phyloP scores from a whole-genome alignment of 2,888 invertebrate species.

The Epiblema foenella region DNA sequence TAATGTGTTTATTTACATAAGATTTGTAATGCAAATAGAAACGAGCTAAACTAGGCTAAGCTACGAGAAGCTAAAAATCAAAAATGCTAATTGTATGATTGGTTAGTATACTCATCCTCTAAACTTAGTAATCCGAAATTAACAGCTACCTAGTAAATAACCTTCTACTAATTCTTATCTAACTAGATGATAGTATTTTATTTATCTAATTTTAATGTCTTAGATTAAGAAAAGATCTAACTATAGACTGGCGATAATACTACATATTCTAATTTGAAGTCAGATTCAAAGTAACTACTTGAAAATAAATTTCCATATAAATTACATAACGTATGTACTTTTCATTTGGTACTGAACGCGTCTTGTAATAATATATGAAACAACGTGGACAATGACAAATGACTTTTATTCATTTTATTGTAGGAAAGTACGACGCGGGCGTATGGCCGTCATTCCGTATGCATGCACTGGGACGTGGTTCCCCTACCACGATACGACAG shows the following conservation, averaged over 20 bases:
- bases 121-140: conserved; percentile 81
- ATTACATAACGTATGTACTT: conserved; percentile 17
- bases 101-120: conserved; percentile 79
- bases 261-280: not conserved
- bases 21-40: conserved; percentile 57
- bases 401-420: conserved; percentile 66
- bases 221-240: conserved; percentile 60
- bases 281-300: not conserved
- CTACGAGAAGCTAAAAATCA: conserved; percentile 71
- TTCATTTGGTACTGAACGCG: conserved; percentile 46
- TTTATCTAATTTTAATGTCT: conserved; percentile 52
- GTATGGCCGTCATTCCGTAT: conserved; percentile 57
- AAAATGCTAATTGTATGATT: conserved; percentile 64
- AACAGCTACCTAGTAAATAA: conserved; percentile 58
- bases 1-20: conserved; percentile 68
- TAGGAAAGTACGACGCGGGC: conserved; percentile 51
- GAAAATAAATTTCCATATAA: conserved; percentile 12
- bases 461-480: conserved; percentile 56
- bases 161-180: conserved; percentile 45
- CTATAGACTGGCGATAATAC: conserved; percentile 22
- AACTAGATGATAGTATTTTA: conserved; percentile 46
- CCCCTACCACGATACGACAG: conserved; percentile 45
- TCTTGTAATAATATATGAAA: conserved; percentile 51
- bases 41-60: conserved; percentile 74
- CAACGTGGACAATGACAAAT: conserved; percentile 61